These are phyloP conservation scores for Acanthococcus lagerstroemiae DNA, from an alignment of 2,888 invertebrate species.

Conservation along the genomic window DNA sequence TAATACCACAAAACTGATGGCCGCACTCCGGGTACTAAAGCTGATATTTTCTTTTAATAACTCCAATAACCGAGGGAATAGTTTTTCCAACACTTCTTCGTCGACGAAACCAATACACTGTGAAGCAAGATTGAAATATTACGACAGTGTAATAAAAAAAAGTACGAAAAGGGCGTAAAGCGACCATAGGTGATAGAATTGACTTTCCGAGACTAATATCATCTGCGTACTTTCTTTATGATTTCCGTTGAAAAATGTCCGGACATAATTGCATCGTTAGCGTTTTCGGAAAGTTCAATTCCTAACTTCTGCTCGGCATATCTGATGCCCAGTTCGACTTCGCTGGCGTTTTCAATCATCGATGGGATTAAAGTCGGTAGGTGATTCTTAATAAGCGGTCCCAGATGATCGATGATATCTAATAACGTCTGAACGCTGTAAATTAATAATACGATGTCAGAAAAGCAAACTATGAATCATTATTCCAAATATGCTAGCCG, in stretches of 20 bases:
- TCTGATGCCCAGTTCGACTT: conserved; percentile 2
- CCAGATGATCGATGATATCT: conserved; percentile 19
- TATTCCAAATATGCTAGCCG: background rate
- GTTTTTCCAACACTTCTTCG: conserved; percentile 57
- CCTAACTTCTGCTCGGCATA: background rate
- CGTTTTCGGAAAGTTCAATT: background rate
- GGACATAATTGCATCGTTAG: conserved; percentile 5
- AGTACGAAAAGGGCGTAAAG: too few species aligned
- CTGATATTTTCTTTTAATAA: conserved; percentile 68
- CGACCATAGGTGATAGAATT: background rate
- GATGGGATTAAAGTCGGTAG: conserved; percentile 7
- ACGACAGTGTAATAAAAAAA: too few species aligned
- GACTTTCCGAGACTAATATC: background rate
- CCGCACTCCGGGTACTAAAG: conserved; percentile 72
- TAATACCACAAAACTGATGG: conserved; percentile 66
- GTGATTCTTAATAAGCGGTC: conserved; percentile 2
- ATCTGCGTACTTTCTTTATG: conserved; percentile 4
- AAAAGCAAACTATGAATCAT: background rate
- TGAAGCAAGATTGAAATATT: background rate
- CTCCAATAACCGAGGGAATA: conserved; percentile 72
- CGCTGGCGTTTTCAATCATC: conserved; percentile 15
- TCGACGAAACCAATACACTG: conserved; percentile 49
- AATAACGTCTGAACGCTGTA: conserved; percentile 5
- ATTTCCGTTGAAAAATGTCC: conserved; percentile 7
- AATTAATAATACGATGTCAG: background rate